These are phyloP conservation scores for Argentina silus DNA, from an alignment of 2,797 vertebrate genomes.

Conservation along the genomic window DNA sequence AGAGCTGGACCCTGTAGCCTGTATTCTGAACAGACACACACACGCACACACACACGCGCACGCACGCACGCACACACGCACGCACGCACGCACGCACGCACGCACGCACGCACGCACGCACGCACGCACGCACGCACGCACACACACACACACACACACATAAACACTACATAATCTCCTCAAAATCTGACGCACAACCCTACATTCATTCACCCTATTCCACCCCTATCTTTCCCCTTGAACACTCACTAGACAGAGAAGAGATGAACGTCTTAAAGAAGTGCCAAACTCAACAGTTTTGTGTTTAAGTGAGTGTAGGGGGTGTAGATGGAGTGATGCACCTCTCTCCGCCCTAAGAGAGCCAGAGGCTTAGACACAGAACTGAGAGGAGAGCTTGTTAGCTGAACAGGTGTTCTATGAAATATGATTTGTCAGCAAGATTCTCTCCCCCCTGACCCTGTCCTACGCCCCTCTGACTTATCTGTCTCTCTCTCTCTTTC, in stretches of 20 bases:
- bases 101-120: not conserved
- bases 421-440: conserved; percentile 20
- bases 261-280: too few relatives aligned
- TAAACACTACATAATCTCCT: too few relatives aligned
- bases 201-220: not conserved
- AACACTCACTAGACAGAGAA: too few relatives aligned
- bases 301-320: too few relatives aligned
- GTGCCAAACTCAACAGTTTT: too few relatives aligned
- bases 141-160: not conserved
- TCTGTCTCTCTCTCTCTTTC: not conserved
- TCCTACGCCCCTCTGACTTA: not conserved
- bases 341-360: not conserved
- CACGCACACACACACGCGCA: not conserved
- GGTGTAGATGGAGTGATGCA: too few relatives aligned
- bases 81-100: not conserved
- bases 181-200: conserved; percentile 6
- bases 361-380: not conserved
- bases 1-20: conserved; percentile 41
- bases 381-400: conserved; percentile 25
- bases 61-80: not conserved
- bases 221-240: too few relatives aligned
- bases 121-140: not conserved
- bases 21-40: not conserved
- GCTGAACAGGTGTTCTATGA: conserved; percentile 8
- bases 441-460: not conserved